These are phyloP conservation scores for Metellina segmentata DNA, from an alignment of 2,888 invertebrate genomes.

Conservation along the genomic window DNA sequence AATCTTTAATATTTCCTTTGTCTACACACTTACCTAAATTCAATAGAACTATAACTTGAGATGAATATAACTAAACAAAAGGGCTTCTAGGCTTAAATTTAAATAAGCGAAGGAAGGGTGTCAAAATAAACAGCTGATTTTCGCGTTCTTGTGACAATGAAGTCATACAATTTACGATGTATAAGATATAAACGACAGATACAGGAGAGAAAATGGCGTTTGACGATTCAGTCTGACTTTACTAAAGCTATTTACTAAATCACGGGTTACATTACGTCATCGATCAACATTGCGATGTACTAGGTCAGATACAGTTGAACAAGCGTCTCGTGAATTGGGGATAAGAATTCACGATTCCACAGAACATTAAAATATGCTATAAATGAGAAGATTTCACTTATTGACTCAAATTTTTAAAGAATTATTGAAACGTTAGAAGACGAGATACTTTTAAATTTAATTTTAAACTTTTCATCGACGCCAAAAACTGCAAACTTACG, in stretches of 20 bases:
- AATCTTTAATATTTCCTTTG: slow-evolving; percentile 10
- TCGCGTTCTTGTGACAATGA: slow-evolving; percentile 36
- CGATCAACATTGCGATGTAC: slow-evolving; percentile 60
- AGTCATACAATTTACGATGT: slow-evolving; percentile 51
- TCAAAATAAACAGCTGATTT: slow-evolving; percentile 53
- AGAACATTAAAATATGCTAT: too few species aligned
- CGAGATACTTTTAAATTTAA: too few species aligned
- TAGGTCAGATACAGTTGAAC: background rate
- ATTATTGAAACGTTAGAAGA: too few species aligned
- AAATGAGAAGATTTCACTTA: too few species aligned
- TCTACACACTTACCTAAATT: slow-evolving; percentile 13
- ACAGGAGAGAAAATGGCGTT: slow-evolving; percentile 66
- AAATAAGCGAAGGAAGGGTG: slow-evolving; percentile 24
- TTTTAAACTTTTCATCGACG: too few species aligned
- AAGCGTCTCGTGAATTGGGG: background rate
- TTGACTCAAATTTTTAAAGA: too few species aligned
- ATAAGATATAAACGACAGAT: slow-evolving; percentile 17
- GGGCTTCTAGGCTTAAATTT: background rate
- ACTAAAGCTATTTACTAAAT: slow-evolving; percentile 66
- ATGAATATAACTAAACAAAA: background rate
- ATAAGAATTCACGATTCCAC: too few species aligned
- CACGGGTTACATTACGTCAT: slow-evolving; percentile 74
- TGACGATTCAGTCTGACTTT: background rate
- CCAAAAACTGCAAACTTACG: too few species aligned
- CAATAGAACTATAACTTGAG: background rate